phyloP scores from a whole-genome alignment of 2,797 vertebrate genomes.

The Onychomys torridus region DNA sequence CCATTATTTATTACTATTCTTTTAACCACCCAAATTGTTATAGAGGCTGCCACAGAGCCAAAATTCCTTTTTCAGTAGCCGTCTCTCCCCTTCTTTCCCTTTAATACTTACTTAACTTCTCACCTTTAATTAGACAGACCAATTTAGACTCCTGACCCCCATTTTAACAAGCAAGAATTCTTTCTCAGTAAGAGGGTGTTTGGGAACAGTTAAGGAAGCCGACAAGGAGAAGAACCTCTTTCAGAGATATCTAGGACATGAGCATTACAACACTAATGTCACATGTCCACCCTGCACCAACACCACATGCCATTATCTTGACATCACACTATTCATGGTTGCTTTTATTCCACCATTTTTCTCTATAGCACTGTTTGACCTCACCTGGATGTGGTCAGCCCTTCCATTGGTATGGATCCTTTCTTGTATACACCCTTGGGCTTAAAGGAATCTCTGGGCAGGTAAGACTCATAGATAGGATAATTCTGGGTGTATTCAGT shows the following conservation, averaged over 20 bases:
- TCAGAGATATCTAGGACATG: not conserved
- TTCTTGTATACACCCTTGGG: constrained; percentile 60
- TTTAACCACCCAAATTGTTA: not conserved
- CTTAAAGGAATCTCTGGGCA: constrained; percentile 83
- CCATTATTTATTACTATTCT: not conserved
- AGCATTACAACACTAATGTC: not conserved
- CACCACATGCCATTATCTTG: too few relatives aligned
- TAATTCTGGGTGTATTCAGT: constrained; percentile 85
- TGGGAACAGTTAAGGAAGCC: not conserved
- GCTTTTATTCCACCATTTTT: not conserved
- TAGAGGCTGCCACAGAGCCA: not conserved
- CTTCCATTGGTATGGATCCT: constrained; percentile 78
- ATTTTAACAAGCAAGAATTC: not conserved
- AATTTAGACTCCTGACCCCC: not conserved
- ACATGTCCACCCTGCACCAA: not conserved
- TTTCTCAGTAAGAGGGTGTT: not conserved
- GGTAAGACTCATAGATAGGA: constrained; percentile 56
- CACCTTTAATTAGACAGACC: not conserved
- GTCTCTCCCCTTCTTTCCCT: not conserved
- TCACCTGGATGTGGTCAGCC: constrained; percentile 83
- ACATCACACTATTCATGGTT: not conserved
- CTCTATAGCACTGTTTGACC: not conserved
- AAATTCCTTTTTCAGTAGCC: not conserved
- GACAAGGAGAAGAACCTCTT: constrained; percentile 23
- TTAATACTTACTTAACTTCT: not conserved